Conservation (phyloP, 2,797 vertebrate genomes). For the Cuculus canorus region DNA sequence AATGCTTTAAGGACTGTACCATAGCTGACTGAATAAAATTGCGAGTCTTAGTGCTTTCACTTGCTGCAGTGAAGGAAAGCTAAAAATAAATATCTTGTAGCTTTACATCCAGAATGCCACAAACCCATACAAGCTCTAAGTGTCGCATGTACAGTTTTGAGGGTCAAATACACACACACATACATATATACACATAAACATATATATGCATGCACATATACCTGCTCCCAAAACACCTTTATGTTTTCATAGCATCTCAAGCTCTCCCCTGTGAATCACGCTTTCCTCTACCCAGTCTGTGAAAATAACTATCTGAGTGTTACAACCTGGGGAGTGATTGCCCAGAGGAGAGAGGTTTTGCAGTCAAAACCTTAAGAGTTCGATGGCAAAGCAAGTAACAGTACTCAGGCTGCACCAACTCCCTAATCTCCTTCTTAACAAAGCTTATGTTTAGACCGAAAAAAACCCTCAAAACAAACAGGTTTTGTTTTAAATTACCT, state of each 20-base stretch:
- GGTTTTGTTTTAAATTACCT: constrained; percentile 58
- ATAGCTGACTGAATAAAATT: background rate
- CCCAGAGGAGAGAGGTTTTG: background rate
- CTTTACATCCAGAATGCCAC: background rate
- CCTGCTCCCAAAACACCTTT: background rate
- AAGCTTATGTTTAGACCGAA: constrained; percentile 27
- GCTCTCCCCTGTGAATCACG: background rate
- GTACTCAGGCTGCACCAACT: background rate
- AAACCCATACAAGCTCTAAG: background rate
- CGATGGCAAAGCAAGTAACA: background rate
- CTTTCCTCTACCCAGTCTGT: background rate
- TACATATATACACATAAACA: background rate
- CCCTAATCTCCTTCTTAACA: constrained; percentile 22
- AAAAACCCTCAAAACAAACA: background rate
- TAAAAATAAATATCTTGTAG: background rate
- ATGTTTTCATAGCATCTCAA: background rate
- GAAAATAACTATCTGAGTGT: background rate
- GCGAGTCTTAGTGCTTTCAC: background rate
- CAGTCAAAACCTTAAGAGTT: background rate
- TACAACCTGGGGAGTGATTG: background rate
- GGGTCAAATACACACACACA: background rate
- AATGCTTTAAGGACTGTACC: background rate
- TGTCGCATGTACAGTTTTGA: background rate
- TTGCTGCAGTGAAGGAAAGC: background rate
- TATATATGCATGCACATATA: too few species aligned